phyloP scores from a whole-genome alignment of 2,888 invertebrate genomes.

The Tenthredo scrophulariae region DNA sequence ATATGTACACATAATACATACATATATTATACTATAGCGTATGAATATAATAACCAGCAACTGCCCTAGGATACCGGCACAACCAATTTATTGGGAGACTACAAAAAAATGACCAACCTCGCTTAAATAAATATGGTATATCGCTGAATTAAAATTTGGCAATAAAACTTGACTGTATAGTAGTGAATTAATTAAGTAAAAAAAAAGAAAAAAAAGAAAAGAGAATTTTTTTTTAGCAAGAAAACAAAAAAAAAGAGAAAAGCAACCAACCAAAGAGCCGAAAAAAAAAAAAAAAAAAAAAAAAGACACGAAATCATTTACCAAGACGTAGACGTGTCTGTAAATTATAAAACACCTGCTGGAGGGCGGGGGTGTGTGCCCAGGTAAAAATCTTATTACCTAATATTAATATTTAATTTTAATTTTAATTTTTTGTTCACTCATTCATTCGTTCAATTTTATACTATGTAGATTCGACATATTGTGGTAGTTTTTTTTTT shows the following conservation, averaged over 20 bases:
- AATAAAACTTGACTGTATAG: too few species aligned
- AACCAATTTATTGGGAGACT: conserved; percentile 60
- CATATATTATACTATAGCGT: conserved; percentile 55
- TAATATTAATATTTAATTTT: not conserved
- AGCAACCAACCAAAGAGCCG: conserved; percentile 2
- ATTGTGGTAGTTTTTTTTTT: too few species aligned
- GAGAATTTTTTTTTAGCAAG: not conserved
- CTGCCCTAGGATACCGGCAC: conserved; percentile 70
- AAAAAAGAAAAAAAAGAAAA: conserved; percentile 46
- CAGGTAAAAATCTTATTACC: conserved; percentile 31
- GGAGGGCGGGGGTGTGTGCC: not conserved
- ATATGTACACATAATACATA: conserved; percentile 43
- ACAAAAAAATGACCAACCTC: conserved; percentile 18
- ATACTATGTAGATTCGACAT: too few species aligned
- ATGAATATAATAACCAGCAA: conserved; percentile 71
- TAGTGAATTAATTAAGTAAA: not conserved
- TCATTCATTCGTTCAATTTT: too few species aligned
- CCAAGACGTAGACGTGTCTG: not conserved
- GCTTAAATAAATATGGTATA: not conserved
- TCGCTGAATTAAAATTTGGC: too few species aligned
- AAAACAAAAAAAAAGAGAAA: conserved; percentile 19
- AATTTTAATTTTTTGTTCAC: too few species aligned
- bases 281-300: conserved; percentile 23
- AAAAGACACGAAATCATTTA: not conserved
- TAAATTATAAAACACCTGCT: conserved; percentile 5